Conservation (phyloP, 2,797 vertebrate genomes). For the Fistularia tabacaria region DNA sequence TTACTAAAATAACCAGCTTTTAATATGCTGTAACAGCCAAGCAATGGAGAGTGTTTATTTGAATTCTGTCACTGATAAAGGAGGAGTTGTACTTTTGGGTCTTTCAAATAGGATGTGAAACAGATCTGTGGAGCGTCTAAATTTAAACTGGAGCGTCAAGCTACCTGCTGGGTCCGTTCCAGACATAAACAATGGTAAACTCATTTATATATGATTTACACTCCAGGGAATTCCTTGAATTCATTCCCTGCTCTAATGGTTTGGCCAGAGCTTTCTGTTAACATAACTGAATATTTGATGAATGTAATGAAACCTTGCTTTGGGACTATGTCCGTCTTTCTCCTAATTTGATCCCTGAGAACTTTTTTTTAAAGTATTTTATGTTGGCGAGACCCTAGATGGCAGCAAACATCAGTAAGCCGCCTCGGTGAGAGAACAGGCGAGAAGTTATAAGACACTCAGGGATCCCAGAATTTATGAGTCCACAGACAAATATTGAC, state of each 20-base stretch:
- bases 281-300: slow-evolving; percentile 21
- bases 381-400: slow-evolving; percentile 36
- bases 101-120: slow-evolving; percentile 49
- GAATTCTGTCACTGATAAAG: slow-evolving; percentile 48
- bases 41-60: slow-evolving; percentile 65
- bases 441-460: no score
- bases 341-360: not conserved
- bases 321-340: slow-evolving; percentile 1
- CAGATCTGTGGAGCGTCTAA: slow-evolving; percentile 38
- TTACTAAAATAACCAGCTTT: slow-evolving; percentile 34
- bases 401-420: slow-evolving; percentile 50
- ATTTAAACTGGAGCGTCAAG: slow-evolving; percentile 64
- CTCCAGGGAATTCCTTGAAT: slow-evolving; percentile 26
- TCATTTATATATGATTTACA: slow-evolving; percentile 47
- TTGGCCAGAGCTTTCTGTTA: slow-evolving; percentile 29
- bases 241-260: slow-evolving; percentile 34
- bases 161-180: slow-evolving; percentile 51
- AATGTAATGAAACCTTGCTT: slow-evolving; percentile 10
- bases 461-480: no score
- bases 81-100: slow-evolving; percentile 27
- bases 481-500: not conserved
- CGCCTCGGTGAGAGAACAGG: not conserved
- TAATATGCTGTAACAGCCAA: slow-evolving; percentile 29
- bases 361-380: not conserved
- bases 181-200: slow-evolving; percentile 65